Evolutionary conservation across 2,113 vertebrate species (phyloP), one percentile per base, ranked within the genome.

Genomic region (Falcunculus frontatus): DNA sequence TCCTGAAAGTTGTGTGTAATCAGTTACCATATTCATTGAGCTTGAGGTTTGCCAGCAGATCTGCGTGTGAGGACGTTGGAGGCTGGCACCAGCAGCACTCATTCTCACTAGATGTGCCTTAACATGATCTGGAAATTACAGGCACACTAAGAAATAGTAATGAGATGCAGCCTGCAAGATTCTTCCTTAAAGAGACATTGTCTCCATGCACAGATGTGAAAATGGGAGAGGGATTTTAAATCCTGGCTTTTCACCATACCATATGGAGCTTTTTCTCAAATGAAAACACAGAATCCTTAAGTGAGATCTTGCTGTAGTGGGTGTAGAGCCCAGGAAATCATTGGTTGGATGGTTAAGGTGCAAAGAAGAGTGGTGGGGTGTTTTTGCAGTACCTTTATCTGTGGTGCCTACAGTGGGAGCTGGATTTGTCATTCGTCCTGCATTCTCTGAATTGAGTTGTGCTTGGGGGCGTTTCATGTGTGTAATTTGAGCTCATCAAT

Each of bases 301-400:
- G 59, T 2, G 10, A 59, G 64, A 8, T 67, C 6, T 59, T 2
- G 16, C 56, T 64, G 56, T 1, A 0, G 52, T 33, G 67, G 42
- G 23, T 50, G 17, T 12, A 3, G 49, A 42, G 35, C 42, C 46
- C 23, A 69, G 84, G 41, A 41, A 37, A 20, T 26, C 1, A 0
- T 13, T 30, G 68, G 11, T 33, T 60, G 75, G 13, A 1, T 70
- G 53, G 14, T 41, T 18, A 3, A 29, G 35, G 39, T 76, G 62
- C 37, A 41, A 53, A 32, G n/a, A 7, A 4, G 32, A 76, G 27
- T 29, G 1, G 4, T 0, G 3, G 39, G 27, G 16, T 47, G 68
- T 47, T 33, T 76, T 77, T 67, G 13, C 2, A 29, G 33, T 4
- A 6, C n/a, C 37, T 27, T 52, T 32, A 29, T 7, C 74, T 87